These are phyloP conservation scores for Eupithecia tripunctaria DNA, from an alignment of 2,888 invertebrate genomes.

Conservation along the genomic window DNA sequence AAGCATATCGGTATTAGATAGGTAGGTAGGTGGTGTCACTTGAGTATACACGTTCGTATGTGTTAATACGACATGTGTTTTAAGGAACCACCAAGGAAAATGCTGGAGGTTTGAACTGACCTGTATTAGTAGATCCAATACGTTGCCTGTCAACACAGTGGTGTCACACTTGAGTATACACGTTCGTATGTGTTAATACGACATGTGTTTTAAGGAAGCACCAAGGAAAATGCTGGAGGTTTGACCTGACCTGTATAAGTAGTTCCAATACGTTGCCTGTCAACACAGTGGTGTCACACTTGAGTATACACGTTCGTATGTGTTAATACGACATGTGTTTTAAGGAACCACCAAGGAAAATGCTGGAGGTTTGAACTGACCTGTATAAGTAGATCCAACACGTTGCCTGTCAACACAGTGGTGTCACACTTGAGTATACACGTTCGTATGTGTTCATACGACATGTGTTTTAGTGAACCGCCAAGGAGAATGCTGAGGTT, in stretches of 20 bases:
- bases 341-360: conserved; percentile 91
- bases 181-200: conserved; percentile 91
- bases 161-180: conserved; percentile 95
- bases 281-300: conserved; percentile 93
- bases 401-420: conserved; percentile 91
- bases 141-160: conserved; percentile 91
- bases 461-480: conserved; percentile 94
- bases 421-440: conserved; percentile 95
- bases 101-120: conserved; percentile 89
- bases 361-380: conserved; percentile 89
- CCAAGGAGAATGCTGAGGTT: conserved; percentile 93
- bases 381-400: conserved; percentile 94
- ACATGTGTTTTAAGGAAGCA: conserved; percentile 93
- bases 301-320: conserved; percentile 91
- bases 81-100: conserved; percentile 92
- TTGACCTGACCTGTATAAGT: conserved; percentile 89
- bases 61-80: conserved; percentile 93
- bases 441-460: conserved; percentile 91
- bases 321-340: conserved; percentile 93
- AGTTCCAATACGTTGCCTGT: conserved; percentile 95
- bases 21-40: conserved; percentile 96
- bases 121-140: conserved; percentile 94
- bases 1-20: too few species aligned
- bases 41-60: conserved; percentile 91
- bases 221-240: conserved; percentile 93